phyloP scores from a whole-genome alignment of 1,140 invertebrate species.

The Bursaphelenchus mucronatus region DNA sequence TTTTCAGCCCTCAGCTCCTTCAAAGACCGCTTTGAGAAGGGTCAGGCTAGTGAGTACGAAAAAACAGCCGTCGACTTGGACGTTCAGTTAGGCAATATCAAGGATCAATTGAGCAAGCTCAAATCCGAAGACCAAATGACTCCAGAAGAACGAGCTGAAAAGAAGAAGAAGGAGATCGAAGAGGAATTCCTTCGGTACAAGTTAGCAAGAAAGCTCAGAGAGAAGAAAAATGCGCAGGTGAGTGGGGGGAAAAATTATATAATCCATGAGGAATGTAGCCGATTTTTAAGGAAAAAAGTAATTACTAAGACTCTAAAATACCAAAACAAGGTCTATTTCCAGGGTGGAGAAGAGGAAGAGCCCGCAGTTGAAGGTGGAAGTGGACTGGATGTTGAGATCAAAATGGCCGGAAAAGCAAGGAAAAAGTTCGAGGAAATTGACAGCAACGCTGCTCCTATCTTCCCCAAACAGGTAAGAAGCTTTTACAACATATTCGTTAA shows the following conservation, averaged over 20 bases:
- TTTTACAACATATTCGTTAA: too few species aligned
- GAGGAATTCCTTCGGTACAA: constrained; percentile 60
- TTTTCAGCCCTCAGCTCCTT: constrained; percentile 50
- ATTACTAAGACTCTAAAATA: too few species aligned
- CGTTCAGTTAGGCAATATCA: constrained; percentile 55
- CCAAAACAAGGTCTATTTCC: constrained; percentile 4
- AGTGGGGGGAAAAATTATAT: constrained; percentile 3
- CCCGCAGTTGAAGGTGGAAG: constrained; percentile 26
- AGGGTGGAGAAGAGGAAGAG: constrained; percentile 29
- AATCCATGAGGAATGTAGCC: too few species aligned
- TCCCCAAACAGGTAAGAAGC: too few species aligned
- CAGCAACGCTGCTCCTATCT: constrained; percentile 15
- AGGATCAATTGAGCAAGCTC: constrained; percentile 32
- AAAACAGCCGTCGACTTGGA: constrained; percentile 52
- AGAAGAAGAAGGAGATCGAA: constrained; percentile 59
- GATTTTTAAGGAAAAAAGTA: too few species aligned
- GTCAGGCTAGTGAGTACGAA: constrained; percentile 41
- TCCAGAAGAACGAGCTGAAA: constrained; percentile 57
- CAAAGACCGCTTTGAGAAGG: constrained; percentile 58
- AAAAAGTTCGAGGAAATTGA: constrained; percentile 58
- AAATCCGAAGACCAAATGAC: constrained; percentile 49
- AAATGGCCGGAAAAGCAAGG: constrained; percentile 56
- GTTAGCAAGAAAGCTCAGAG: constrained; percentile 47
- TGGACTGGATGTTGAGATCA: constrained; percentile 51
- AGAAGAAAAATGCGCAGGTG: constrained; percentile 30